phyloP scores from a whole-genome alignment of 2,113 vertebrate species.

The Scortum barcoo region DNA sequence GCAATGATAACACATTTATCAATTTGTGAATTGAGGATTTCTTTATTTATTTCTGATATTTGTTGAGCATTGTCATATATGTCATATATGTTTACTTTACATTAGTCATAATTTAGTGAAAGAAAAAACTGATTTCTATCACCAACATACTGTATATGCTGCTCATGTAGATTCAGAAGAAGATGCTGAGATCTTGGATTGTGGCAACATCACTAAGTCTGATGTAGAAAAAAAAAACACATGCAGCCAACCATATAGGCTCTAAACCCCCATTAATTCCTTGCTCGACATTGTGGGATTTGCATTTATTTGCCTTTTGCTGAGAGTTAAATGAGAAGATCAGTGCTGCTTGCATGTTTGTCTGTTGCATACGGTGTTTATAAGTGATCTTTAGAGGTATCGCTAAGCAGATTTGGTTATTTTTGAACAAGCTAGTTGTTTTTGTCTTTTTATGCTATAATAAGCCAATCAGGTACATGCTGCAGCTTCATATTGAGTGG shows the following conservation, averaged over 20 bases:
- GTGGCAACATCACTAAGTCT: background rate
- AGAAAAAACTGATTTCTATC: background rate
- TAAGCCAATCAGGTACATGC: background rate
- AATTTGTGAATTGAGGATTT: background rate
- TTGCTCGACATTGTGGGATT: background rate
- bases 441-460: background rate
- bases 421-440: background rate
- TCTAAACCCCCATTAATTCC: too few relatives aligned
- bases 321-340: background rate
- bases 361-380: background rate
- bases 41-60: background rate
- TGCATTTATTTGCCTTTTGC: background rate
- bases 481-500: background rate
- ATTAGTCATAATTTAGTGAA: constrained; percentile 2
- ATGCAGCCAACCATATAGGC: background rate
- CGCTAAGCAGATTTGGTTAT: background rate
- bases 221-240: background rate
- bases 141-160: background rate
- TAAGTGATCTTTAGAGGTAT: background rate
- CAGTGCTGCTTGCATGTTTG: background rate
- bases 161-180: background rate
- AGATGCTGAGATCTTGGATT: constrained; percentile 5
- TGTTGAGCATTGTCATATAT: background rate
- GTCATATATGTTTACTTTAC: background rate
- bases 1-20: background rate